Evolutionary conservation across 2,113 vertebrate genomes (phyloP), one percentile per base, ranked within the genome.

Genomic region (Anhinga rufa): DNA sequence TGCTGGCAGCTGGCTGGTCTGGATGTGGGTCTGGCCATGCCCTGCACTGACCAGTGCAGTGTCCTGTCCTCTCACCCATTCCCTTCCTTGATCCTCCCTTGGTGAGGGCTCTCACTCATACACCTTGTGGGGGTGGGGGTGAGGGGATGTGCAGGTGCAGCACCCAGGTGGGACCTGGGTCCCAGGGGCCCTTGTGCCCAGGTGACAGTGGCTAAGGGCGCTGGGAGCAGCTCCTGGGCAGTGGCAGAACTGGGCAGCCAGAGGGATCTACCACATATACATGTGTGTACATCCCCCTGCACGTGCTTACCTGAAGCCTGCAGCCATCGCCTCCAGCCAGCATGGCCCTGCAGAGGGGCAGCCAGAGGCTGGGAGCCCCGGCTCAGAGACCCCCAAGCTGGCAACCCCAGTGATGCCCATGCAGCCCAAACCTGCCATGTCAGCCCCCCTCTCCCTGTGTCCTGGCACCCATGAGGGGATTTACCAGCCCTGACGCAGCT

Each of bases 71-170:
- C 58, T 38, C 71, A 51, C 8, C 32, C 8, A 17, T 15, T 5
- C 20, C 36, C 18, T 34, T 55, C 42, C 36, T 74, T 29, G 4
- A 51, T 48, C 17, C 54, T 38, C 36, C 51, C 49, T 18, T 5
- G 6, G 36, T 0, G 0, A 69, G 28, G n/a, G 38, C 42, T 72
- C 52, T 55, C 2, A 0, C 51, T 20, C 2, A 0, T 29, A 18
- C 7, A 8, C 9, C 48, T 22, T 51, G 3, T 51, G 3, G 22
- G 25, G 25, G 5, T 7, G 42, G 42, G 15, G 42, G 14, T 44
- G 7, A n/a, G n/a, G n/a, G n/a, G n/a, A n/a, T n/a, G 18, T 25
- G 9, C 15, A 49, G 52, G 20, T 31, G 48, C 49, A 74, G 48
- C 42, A 76, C 5, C 3, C 0, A 6, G 17, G 52, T 58, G 44